Evolutionary conservation across 2,797 vertebrate species (phyloP).

Genomic region (Gallinago stenura): DNA sequence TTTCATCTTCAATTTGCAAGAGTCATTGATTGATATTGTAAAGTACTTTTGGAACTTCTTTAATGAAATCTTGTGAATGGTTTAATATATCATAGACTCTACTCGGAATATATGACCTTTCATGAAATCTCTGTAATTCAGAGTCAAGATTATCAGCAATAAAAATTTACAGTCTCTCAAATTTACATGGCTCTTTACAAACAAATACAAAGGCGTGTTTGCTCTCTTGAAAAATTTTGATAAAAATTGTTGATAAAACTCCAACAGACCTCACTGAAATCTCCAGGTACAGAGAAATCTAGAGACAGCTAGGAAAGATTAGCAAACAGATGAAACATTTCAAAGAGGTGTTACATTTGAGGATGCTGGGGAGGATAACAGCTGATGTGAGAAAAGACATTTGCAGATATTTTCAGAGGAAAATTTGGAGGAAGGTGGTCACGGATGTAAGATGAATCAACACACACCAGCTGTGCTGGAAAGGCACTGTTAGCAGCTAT

Average conservation of each 20-base stretch:
- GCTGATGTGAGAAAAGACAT: not conserved
- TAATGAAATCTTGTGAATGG: conserved; percentile 35
- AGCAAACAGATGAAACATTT: conserved; percentile 32
- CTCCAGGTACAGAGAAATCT: not conserved
- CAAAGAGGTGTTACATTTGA: not conserved
- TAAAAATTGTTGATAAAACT: not conserved
- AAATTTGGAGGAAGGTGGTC: not conserved
- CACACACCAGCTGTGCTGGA: not conserved
- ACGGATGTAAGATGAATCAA: not conserved
- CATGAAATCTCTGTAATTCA: conserved; percentile 26
- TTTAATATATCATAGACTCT: conserved; percentile 43
- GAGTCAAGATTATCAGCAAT: conserved; percentile 25
- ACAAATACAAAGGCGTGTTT: not conserved
- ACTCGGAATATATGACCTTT: conserved; percentile 63
- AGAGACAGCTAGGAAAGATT: not conserved
- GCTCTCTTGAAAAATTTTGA: conserved; percentile 1
- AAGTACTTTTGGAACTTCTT: conserved; percentile 18
- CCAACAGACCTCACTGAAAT: not conserved
- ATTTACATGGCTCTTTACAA: not conserved
- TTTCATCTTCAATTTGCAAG: not conserved
- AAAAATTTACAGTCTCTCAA: conserved; percentile 15
- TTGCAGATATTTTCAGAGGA: conserved; percentile 11
- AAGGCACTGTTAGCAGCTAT: not conserved
- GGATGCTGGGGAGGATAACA: not conserved
- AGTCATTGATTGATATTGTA: conserved; percentile 9